Conservation (phyloP, 2,888 invertebrate species). For the Exephanes ischioxanthus region DNA sequence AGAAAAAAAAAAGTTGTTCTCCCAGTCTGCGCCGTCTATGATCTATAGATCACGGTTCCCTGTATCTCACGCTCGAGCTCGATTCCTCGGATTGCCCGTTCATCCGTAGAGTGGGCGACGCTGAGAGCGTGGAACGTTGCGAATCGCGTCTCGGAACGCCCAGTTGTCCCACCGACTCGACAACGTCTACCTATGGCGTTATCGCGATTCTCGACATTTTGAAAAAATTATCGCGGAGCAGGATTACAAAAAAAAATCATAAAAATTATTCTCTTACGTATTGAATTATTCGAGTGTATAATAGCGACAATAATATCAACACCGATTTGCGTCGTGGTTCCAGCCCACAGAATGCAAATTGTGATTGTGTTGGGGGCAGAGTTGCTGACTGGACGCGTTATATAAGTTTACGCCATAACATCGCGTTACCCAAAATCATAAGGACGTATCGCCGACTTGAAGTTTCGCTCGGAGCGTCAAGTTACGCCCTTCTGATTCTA, state of each 20-base stretch:
- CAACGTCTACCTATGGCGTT: neutral
- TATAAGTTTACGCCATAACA: slow-evolving; percentile 46
- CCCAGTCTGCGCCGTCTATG: too few relatives aligned
- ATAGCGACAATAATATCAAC: slow-evolving; percentile 12
- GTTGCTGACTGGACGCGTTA: slow-evolving; percentile 9
- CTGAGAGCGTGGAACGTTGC: neutral
- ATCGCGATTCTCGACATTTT: slow-evolving; percentile 13
- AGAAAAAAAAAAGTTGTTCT: too few relatives aligned
- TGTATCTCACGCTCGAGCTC: too few relatives aligned
- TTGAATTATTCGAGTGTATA: slow-evolving; percentile 26
- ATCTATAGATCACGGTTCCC: too few relatives aligned
- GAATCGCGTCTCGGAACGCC: neutral
- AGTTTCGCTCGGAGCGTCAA: neutral
- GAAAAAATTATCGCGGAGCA: neutral
- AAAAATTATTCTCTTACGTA: neutral
- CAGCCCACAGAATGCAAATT: slow-evolving; percentile 52
- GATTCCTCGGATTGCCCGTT: too few relatives aligned
- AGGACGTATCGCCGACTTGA: neutral
- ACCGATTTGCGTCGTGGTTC: neutral
- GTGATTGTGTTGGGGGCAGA: slow-evolving; percentile 24
- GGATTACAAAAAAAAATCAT: neutral
- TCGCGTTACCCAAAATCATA: neutral
- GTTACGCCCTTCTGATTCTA: neutral
- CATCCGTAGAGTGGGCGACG: too few relatives aligned
- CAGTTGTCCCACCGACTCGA: neutral